These are phyloP conservation scores for Tapera naevia DNA, from an alignment of 2,797 vertebrate species.

Conservation along the genomic window DNA sequence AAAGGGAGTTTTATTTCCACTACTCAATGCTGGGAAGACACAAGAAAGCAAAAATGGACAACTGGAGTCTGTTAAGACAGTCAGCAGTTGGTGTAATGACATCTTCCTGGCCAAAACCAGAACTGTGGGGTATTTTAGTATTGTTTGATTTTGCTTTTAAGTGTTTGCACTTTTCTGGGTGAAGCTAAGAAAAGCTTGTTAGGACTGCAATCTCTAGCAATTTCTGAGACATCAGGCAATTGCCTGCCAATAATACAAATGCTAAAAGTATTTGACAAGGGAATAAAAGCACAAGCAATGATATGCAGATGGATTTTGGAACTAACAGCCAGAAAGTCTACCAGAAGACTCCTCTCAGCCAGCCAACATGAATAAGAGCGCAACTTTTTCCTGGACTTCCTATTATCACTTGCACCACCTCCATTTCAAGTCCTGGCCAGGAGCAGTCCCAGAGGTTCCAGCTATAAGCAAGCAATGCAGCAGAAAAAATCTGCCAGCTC, in stretches of 20 bases:
- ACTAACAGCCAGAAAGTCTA: slow-evolving; percentile 13
- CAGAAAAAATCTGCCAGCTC: not conserved
- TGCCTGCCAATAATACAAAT: slow-evolving; percentile 49
- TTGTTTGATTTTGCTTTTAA: slow-evolving; percentile 52
- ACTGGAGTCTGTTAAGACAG: slow-evolving; percentile 44
- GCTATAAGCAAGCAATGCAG: not conserved
- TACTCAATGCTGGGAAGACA: not conserved
- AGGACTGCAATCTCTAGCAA: not conserved
- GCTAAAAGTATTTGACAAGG: slow-evolving; percentile 35
- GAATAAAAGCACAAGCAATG: slow-evolving; percentile 27
- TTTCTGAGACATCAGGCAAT: slow-evolving; percentile 25
- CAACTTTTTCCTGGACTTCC: slow-evolving; percentile 18
- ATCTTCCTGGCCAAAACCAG: not conserved
- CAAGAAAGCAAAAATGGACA: slow-evolving; percentile 48
- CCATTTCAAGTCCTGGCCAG: not conserved
- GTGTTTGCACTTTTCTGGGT: slow-evolving; percentile 47
- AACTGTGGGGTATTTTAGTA: slow-evolving; percentile 34
- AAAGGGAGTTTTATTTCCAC: slow-evolving; percentile 60
- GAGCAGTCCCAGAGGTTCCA: not conserved
- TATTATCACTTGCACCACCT: not conserved
- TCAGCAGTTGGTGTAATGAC: slow-evolving; percentile 23
- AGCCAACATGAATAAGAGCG: not conserved
- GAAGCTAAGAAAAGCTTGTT: slow-evolving; percentile 19
- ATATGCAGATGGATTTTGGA: slow-evolving; percentile 32
- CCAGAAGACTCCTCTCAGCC: not conserved